phyloP scores from a whole-genome alignment of 1,140 invertebrate genomes.

The Tribolium castaneum region DNA sequence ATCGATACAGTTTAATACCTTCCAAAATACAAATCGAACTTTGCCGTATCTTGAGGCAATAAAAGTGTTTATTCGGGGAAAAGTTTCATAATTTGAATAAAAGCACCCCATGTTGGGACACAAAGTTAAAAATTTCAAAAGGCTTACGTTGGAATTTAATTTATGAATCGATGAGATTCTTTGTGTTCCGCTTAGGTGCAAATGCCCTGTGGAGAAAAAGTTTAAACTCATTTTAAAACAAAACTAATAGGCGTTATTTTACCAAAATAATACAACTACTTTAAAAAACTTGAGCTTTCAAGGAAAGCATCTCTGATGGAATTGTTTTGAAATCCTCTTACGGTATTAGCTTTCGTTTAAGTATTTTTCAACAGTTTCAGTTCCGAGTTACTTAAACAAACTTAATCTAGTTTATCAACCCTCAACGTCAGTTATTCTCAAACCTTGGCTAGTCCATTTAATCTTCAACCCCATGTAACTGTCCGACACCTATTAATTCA shows the following conservation, averaged over 20 bases:
- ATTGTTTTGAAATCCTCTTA: neutral
- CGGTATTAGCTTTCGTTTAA: neutral
- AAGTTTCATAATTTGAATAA: slow-evolving; percentile 19
- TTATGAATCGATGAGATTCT: too few relatives aligned
- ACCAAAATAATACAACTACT: too few relatives aligned
- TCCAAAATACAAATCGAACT: neutral
- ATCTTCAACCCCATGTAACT: neutral
- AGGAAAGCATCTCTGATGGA: too few relatives aligned
- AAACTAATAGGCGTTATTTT: too few relatives aligned
- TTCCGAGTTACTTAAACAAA: too few relatives aligned
- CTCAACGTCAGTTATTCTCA: neutral
- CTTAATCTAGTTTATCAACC: neutral
- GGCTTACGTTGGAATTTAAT: too few relatives aligned
- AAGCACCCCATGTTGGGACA: neutral
- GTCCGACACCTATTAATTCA: neutral
- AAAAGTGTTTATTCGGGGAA: slow-evolving; percentile 15
- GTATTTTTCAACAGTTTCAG: neutral
- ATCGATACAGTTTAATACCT: slow-evolving; percentile 6
- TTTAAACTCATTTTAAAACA: too few relatives aligned
- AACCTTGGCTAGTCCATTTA: neutral
- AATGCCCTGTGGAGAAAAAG: too few relatives aligned
- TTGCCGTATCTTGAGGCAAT: neutral
- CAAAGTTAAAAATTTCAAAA: neutral
- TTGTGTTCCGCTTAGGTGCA: too few relatives aligned
- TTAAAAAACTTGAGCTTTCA: neutral